These are phyloP conservation scores for Cyprinodon brontotheroides DNA, from an alignment of 2,113 vertebrate species.

Conservation along the genomic window DNA sequence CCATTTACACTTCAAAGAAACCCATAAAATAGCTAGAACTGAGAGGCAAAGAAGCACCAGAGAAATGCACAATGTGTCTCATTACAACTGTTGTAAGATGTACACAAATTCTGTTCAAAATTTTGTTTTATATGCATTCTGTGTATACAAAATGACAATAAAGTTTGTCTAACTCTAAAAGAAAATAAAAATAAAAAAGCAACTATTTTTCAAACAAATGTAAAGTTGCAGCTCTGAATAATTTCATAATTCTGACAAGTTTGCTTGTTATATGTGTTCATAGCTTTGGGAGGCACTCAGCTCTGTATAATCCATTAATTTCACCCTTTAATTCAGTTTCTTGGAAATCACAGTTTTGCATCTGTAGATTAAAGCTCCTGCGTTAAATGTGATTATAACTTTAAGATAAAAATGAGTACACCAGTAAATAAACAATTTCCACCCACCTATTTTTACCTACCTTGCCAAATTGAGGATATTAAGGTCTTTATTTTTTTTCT, in stretches of 20 bases:
- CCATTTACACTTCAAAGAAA: neutral
- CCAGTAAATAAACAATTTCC: constrained; percentile 15
- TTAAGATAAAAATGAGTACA: neutral
- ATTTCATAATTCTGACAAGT: constrained; percentile 1
- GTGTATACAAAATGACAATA: no score
- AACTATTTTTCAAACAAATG: no score
- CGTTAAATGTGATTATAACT: constrained; percentile 50
- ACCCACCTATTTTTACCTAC: neutral
- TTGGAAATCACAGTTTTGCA: constrained; percentile 31
- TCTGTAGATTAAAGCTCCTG: constrained; percentile 43
- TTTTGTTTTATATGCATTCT: no score
- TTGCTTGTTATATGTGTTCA: constrained; percentile 1
- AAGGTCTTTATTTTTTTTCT: neutral
- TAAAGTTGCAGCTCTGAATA: neutral
- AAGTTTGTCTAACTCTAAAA: no score
- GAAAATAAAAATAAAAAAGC: no score
- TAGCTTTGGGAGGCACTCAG: constrained; percentile 18
- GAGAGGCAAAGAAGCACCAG: neutral
- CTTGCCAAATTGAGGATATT: constrained; percentile 13
- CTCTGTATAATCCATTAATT: constrained; percentile 32
- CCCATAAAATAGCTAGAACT: neutral
- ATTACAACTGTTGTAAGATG: neutral
- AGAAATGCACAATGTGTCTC: neutral
- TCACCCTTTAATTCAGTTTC: constrained; percentile 22
- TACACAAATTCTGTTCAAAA: neutral